phyloP scores from a whole-genome alignment of 2,888 invertebrate species.

The Pemphredon lugubris region DNA sequence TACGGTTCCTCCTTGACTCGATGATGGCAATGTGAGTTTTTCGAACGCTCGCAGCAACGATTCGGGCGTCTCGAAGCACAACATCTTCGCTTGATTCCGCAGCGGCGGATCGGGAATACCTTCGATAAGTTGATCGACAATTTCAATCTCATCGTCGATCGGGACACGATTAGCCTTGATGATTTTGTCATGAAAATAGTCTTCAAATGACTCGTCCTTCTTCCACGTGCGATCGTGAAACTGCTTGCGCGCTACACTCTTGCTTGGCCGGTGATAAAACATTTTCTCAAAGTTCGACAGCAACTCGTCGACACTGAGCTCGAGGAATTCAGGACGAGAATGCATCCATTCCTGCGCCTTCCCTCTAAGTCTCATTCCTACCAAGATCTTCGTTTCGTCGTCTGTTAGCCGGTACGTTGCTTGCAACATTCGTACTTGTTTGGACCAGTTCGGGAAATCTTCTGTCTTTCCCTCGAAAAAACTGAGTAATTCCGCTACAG shows the following conservation, averaged over 20 bases:
- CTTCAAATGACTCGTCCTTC: constrained; percentile 31
- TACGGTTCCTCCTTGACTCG: background rate
- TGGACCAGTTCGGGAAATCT: constrained; percentile 35
- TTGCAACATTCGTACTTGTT: constrained; percentile 24
- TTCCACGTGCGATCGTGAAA: constrained; percentile 49
- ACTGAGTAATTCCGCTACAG: constrained; percentile 9
- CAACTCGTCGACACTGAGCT: constrained; percentile 15
- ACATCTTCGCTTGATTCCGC: constrained; percentile 42
- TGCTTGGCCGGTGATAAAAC: constrained; percentile 34
- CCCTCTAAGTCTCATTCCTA: constrained; percentile 32
- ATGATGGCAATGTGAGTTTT: constrained; percentile 19
- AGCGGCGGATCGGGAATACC: constrained; percentile 46
- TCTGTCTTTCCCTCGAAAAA: constrained; percentile 21
- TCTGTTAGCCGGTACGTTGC: constrained; percentile 30
- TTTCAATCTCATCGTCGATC: constrained; percentile 36
- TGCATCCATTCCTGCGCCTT: constrained; percentile 42
- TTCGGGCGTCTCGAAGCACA: constrained; percentile 35
- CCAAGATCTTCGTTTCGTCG: constrained; percentile 38
- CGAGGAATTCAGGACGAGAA: constrained; percentile 36
- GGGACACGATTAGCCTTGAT: constrained; percentile 39
- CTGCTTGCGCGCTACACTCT: constrained; percentile 8
- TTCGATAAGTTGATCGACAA: constrained; percentile 41
- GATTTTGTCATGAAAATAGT: constrained; percentile 43
- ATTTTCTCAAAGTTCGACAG: constrained; percentile 27
- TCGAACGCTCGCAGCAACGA: constrained; percentile 47